Evolutionary conservation across 2,888 invertebrate genomes (phyloP), one percentile per base, ranked within the genome.

Genomic region (Polydrusus tereticollis): DNA sequence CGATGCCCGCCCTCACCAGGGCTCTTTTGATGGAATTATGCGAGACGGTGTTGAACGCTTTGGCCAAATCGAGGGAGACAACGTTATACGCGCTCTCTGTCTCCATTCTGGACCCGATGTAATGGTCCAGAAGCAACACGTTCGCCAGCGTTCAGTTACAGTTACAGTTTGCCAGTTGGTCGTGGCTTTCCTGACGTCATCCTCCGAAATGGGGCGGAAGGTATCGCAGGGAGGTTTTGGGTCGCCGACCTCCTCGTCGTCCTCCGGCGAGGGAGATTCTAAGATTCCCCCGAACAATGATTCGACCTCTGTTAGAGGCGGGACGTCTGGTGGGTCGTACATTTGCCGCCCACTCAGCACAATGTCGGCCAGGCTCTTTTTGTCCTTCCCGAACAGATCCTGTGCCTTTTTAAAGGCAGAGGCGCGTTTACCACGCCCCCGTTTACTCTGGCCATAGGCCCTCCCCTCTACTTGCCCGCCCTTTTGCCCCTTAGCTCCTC

Each of bases 361-460:
- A 6, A 21, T 26, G 8, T 59, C 59, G 10, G 41, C 47, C 0
- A 62, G 33, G 26, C 21, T 3, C 1, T 21, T 16, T 0, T 20
- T 6, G 18, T 62, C 18, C 23, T 62, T 62, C 14, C 2, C 10
- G 20, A 16, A 62, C 3, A 62, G 43, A 10, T 62, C 47, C 62
- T 62, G 62, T 0, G 62, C 62, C 33, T 62, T 62, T 29, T 62
- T 62, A n/a, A 47, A 62, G 47, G 29, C 20, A 12, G 62, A n/a
- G 14, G 62, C 62, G 18, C 62, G 62, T 43, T 62, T 33, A 20
- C 18, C 60, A n/a, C 33, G 18, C 10, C 55, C 33, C 8, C 55
- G 16, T 1, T 21, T 18, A 38, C 41, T 1, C 16, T n/a, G 57
- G 1, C 20, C 36, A 36, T 36, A 36, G 6, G 18, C 10, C 7